Evolutionary conservation across 53 echinoderm and acorn worm genomes (phyloP), one percentile per base, ranked within the genome.

Genomic region (Arbacia lixula): DNA sequence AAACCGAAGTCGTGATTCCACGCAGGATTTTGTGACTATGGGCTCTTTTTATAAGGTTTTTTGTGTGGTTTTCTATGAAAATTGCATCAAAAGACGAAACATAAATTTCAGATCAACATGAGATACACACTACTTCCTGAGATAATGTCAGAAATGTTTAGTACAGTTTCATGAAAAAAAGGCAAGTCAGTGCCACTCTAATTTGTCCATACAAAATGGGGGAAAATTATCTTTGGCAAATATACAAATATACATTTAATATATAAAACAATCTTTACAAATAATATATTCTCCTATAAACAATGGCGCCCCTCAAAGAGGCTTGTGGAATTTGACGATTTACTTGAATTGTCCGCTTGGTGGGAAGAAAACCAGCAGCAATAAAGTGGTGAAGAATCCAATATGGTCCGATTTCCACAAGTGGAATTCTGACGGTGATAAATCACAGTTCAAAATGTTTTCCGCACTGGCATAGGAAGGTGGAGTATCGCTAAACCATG

Each of bases 211-310:
- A 77, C 60, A 77, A 77, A 77, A 77, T 58, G 77, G 77, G 68
- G 68, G 74, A 89, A 89, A 54, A 65, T 68, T 93, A 68, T 93
- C 92, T 93, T 90, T 86, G 90, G 90, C 93, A 93, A 93, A 93
- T 90, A 90, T 93, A 93, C 93, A 93, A 93, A 93, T 93, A 93
- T 90, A 93, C 93, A 91, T 86, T n/a, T 89, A 85, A 93, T 93
- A 93, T 93, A 93, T 93, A 93, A 88, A 93, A 81, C 65, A 32
- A 81, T 29, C 82, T 81, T 81, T 81, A 81, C 90, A 81, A 87
- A 85, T 90, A 90, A 84, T 83, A 76, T 93, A 85, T 88, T 85
- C 68, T 87, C 51, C 90, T 93, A 93, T 93, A 87, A 83, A 89
- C 87, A 85, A 76, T 39, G 84, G 39, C 32, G 72, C 93, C 85